phyloP scores from a whole-genome alignment of 2,113 vertebrate genomes.

The Chloropsis cyanopogon region DNA sequence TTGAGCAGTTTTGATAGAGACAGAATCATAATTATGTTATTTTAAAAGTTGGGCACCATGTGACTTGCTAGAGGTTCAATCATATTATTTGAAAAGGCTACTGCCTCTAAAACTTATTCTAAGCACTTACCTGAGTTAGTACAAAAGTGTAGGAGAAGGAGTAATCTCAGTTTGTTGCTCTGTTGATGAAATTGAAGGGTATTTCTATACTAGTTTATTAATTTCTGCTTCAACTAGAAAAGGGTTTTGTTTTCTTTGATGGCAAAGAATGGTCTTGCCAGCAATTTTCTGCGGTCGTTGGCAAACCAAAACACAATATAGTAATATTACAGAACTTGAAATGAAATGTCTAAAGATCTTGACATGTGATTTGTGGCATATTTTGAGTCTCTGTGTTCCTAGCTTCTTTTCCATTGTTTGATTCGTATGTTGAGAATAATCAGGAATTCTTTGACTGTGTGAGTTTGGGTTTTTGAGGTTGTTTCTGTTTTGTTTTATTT shows the following conservation, averaged over 20 bases:
- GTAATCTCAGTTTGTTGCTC: not conserved
- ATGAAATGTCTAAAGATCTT: not conserved
- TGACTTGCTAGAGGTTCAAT: not conserved
- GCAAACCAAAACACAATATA: not conserved
- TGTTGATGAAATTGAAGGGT: not conserved
- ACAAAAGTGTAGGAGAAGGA: not conserved
- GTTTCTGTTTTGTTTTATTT: not conserved
- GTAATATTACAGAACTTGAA: not conserved
- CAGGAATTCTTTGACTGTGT: not conserved
- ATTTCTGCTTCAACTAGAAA: not conserved
- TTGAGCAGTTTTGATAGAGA: not conserved
- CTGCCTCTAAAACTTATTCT: not conserved
- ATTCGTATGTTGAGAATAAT: not conserved
- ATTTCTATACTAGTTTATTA: not conserved
- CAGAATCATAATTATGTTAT: not conserved
- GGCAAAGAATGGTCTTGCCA: not conserved
- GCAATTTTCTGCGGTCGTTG: not conserved
- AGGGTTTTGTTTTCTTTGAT: not conserved
- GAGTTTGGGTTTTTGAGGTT: not conserved
- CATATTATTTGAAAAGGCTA: not conserved
- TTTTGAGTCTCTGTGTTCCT: not conserved
- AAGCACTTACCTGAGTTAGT: not conserved
- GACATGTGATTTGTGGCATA: not conserved
- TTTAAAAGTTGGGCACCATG: not conserved
- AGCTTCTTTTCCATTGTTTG: not conserved